A percentile compares a stretch with the other conserved stretches of the same genome.
These are phyloP conservation scores for Cheilosia grossa DNA, from an alignment of 2,888 invertebrate genomes.

Conservation along the genomic window DNA sequence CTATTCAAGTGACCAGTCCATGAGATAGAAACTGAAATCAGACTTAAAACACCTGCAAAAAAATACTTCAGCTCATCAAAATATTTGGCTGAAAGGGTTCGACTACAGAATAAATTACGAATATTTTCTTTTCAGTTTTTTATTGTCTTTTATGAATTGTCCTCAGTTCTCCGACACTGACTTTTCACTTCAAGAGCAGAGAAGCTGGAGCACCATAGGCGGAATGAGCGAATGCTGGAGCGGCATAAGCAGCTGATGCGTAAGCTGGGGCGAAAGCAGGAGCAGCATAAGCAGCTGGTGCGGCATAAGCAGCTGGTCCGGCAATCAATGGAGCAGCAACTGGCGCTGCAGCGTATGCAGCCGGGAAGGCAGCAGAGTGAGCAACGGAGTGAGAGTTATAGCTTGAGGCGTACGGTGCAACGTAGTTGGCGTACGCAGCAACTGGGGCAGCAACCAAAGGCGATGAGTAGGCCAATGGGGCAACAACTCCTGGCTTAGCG, in stretches of 20 bases:
- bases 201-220: conserved; percentile 57
- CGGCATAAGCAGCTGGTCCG: conserved; percentile 48
- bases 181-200: conserved; percentile 57
- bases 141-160: conserved; percentile 13
- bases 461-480: conserved; percentile 77
- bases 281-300: conserved; percentile 46
- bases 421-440: conserved; percentile 67
- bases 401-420: conserved; percentile 85
- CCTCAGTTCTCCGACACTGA: conserved; percentile 12
- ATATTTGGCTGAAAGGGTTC: too few species aligned
- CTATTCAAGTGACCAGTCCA: too few species aligned
- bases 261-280: conserved; percentile 76
- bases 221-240: conserved; percentile 46
- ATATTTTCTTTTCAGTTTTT: neutral
- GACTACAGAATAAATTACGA: neutral
- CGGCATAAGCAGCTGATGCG: conserved; percentile 56
- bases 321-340: conserved; percentile 56
- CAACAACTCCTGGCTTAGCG: conserved; percentile 72
- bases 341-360: conserved; percentile 53
- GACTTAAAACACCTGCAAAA: too few species aligned
- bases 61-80: too few species aligned
- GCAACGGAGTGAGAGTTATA: conserved; percentile 83
- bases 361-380: conserved; percentile 67
- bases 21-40: too few species aligned
- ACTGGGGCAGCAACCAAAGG: conserved; percentile 64